phyloP scores from a whole-genome alignment of 2,797 vertebrate species.

The Etheostoma perlongum region DNA sequence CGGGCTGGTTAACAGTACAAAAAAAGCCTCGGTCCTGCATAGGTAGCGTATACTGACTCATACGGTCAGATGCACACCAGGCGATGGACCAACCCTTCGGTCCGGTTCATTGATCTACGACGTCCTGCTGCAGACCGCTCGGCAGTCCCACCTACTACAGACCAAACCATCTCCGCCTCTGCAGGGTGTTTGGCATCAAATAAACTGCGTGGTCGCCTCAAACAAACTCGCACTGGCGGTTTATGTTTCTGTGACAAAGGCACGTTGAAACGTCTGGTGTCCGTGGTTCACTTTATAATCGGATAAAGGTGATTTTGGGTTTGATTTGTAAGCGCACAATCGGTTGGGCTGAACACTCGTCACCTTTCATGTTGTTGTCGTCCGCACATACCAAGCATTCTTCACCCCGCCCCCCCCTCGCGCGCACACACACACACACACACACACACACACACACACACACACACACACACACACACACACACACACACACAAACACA shows the following conservation, averaged over 20 bases:
- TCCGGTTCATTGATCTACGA: slow-evolving; percentile 89
- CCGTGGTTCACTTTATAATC: not conserved
- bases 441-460: slow-evolving; percentile 63
- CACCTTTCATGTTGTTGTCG: slow-evolving; percentile 73
- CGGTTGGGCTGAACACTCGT: slow-evolving; percentile 25
- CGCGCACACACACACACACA: slow-evolving; percentile 20
- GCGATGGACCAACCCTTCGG: slow-evolving; percentile 81
- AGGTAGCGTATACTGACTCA: slow-evolving; percentile 71
- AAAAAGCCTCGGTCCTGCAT: slow-evolving; percentile 63
- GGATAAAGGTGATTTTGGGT: not conserved
- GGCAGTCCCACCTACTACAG: slow-evolving; percentile 88
- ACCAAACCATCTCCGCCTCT: slow-evolving; percentile 76
- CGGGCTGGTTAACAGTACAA: slow-evolving; percentile 33
- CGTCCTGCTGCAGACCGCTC: slow-evolving; percentile 86
- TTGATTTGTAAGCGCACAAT: slow-evolving; percentile 20
- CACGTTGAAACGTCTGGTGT: too few species aligned
- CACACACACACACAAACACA: slow-evolving; percentile 50
- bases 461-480: slow-evolving; percentile 41
- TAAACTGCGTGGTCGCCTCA: slow-evolving; percentile 31
- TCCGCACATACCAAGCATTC: slow-evolving; percentile 86
- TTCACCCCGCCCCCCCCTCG: slow-evolving; percentile 78
- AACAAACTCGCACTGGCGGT: not conserved
- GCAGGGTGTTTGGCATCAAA: slow-evolving; percentile 53
- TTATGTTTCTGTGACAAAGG: slow-evolving; percentile 2
- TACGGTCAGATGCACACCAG: slow-evolving; percentile 68